phyloP scores from a whole-genome alignment of 2,797 vertebrate species.

The Alosa sapidissima region DNA sequence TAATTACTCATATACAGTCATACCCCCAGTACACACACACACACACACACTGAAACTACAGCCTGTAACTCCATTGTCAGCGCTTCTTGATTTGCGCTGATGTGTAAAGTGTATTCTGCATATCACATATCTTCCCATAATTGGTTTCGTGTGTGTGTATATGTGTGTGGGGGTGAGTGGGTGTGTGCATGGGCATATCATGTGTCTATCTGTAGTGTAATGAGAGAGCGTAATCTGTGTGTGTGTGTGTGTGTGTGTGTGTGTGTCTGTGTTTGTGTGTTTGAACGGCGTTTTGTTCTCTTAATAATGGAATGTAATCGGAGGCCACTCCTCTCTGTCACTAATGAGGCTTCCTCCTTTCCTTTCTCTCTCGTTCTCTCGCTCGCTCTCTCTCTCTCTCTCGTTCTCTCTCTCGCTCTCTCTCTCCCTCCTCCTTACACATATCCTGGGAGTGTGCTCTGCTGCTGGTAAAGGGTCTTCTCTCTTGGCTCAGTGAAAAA shows the following conservation, averaged over 20 bases:
- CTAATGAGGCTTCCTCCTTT: not conserved
- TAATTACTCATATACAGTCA: not conserved
- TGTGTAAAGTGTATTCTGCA: not conserved
- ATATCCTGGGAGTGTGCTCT: not conserved
- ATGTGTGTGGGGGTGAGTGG: not conserved
- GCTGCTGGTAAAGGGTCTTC: slow-evolving; percentile 43
- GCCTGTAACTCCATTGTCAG: too few species aligned
- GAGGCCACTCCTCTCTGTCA: slow-evolving; percentile 16
- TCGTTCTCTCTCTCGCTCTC: not conserved
- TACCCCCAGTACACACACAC: not conserved
- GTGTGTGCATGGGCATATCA: not conserved
- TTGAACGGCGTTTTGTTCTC: not conserved
- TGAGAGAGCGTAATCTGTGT: not conserved
- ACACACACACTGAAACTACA: not conserved
- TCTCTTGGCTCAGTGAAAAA: slow-evolving; percentile 39
- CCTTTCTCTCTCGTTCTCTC: not conserved
- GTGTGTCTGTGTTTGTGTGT: slow-evolving; percentile 10
- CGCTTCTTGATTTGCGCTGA: too few species aligned
- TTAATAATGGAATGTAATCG: not conserved
- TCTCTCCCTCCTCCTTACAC: not conserved
- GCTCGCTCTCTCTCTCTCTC: slow-evolving; percentile 1
- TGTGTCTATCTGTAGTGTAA: not conserved
- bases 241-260: slow-evolving; percentile 11
- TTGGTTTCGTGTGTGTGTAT: slow-evolving; percentile 14
- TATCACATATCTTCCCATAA: not conserved